phyloP scores from a whole-genome alignment of 2,113 vertebrate species.

The Sinocyclocheilus rhinocerous region DNA sequence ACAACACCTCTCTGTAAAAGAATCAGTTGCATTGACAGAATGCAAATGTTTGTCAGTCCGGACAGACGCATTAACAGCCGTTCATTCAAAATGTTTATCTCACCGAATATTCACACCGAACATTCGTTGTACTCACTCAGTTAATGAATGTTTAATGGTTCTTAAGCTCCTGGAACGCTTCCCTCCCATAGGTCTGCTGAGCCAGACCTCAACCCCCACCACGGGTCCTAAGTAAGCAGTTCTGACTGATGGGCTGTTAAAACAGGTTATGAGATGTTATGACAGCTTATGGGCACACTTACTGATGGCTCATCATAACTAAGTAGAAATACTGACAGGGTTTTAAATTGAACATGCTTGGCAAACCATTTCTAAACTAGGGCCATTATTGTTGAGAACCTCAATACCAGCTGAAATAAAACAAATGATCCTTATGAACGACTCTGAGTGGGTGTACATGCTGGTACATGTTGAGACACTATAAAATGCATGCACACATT shows the following conservation, averaged over 20 bases:
- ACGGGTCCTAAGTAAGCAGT: conserved; percentile 2
- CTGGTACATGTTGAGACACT: neutral
- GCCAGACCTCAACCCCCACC: conserved; percentile 8
- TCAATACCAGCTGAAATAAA: conserved; percentile 24
- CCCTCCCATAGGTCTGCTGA: conserved; percentile 9
- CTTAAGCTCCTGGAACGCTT: neutral
- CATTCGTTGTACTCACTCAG: neutral
- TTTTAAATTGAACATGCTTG: conserved; percentile 6
- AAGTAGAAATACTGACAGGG: conserved; percentile 12
- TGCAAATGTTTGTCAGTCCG: neutral
- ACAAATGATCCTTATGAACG: neutral
- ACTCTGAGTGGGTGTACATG: neutral
- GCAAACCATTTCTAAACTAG: neutral
- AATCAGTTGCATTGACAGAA: neutral
- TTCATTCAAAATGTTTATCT: neutral
- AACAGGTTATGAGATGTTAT: conserved; percentile 25
- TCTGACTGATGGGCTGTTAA: conserved; percentile 18
- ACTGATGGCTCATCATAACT: conserved; percentile 19
- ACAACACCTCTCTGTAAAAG: neutral
- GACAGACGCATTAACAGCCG: neutral
- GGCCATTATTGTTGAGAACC: neutral
- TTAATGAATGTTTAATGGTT: neutral
- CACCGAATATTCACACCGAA: neutral
- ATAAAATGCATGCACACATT: neutral
- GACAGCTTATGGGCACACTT: conserved; percentile 5